These are phyloP conservation scores for Drosophila emarginata DNA, from an alignment of 2,888 invertebrate species.

Conservation along the genomic window DNA sequence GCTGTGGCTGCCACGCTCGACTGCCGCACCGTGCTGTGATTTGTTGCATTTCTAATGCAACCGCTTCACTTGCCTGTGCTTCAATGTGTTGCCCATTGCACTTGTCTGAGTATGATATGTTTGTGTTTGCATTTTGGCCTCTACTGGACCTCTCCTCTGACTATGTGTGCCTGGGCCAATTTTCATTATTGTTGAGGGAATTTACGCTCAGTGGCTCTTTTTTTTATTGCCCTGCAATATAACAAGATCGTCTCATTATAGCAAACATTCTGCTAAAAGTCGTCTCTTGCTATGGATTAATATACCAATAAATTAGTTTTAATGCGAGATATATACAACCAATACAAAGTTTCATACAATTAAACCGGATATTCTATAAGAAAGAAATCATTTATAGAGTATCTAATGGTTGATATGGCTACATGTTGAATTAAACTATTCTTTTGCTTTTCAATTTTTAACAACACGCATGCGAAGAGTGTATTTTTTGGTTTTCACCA, in stretches of 20 bases:
- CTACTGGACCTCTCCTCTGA: background rate
- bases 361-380: too few species aligned
- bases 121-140: constrained; percentile 44
- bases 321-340: too few species aligned
- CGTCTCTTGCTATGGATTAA: too few species aligned
- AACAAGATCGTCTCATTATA: too few species aligned
- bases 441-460: constrained; percentile 60
- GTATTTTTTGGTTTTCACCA: constrained; percentile 26
- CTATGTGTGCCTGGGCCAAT: constrained; percentile 35
- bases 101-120: constrained; percentile 54
- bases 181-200: constrained; percentile 66
- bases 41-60: constrained; percentile 75
- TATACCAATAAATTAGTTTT: too few species aligned
- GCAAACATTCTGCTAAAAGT: too few species aligned
- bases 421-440: constrained; percentile 14
- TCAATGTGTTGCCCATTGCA: constrained; percentile 46
- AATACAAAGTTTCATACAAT: too few species aligned
- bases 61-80: constrained; percentile 68
- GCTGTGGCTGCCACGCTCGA: constrained; percentile 40
- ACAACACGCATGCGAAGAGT: constrained; percentile 43
- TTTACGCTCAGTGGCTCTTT: constrained; percentile 53
- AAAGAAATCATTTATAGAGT: background rate
- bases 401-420: background rate
- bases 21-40: constrained; percentile 57
- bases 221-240: background rate